Base-by-base conservation (phyloP, 2,797 vertebrate genomes). In the Hippocampus kuda region DNA sequence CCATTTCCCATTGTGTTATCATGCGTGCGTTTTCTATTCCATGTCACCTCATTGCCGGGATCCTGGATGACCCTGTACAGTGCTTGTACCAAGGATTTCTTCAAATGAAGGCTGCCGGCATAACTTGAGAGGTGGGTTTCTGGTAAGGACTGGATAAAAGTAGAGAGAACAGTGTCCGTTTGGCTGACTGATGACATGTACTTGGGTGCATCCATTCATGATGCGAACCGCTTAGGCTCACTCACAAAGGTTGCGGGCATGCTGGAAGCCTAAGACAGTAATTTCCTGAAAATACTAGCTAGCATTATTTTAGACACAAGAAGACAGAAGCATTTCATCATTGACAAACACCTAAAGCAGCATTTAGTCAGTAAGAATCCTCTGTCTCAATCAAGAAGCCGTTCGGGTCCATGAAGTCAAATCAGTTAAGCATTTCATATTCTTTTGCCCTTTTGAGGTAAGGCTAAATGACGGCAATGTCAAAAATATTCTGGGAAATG, bases 1-100 rank as follows among this genome's bases (percentile, higher is more conserved):
- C 34, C 34, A 34, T 4, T 34, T 34, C 34, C 34, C 7, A 34
- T 34, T 34, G 34, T 34, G 34, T 34, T 34, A 34, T 6, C 5
- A 34, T 6, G 34, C 34, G 64, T 24, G 42, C 60, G 38, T n/a
- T 61, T 42, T 66, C 27, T 1, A 34, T 70, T 22, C 10, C 44
- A 51, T 18, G 34, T 85, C 70, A 98, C 97, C 95, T 99, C 96
- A 79, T 94, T 99, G 89, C 92, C 91, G 70, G 93, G 92, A 74
- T 97, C 96, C 78, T 97, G 96, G 86, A 99, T 97, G 74, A 98
- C 94, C 85, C 94, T 93, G 88, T 98, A 99, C 72, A 98, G 92
- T 13, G 96, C 95, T 49, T 93, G 92, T 68, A 99, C 94, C 84
- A 98, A 86, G 68, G 91, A 11, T 88, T 95, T 98, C 90, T 98